Conservation (phyloP, 2,797 vertebrate species). For the Lates japonicus region DNA sequence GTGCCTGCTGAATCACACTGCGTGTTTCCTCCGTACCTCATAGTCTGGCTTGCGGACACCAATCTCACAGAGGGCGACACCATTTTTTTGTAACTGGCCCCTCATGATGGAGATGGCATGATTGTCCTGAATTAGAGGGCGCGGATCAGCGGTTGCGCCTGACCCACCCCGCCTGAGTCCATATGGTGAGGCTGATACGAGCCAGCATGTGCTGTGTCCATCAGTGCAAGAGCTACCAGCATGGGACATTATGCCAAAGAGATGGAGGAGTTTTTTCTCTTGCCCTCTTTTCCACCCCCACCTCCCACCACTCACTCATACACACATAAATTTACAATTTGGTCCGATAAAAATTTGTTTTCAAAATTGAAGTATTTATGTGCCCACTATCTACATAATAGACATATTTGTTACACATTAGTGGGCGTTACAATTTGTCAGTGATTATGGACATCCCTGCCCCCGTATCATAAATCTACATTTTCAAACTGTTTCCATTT, state of each 20-base stretch:
- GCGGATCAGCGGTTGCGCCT: conserved; percentile 86
- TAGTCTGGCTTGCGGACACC: conserved; percentile 89
- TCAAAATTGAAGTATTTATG: conserved; percentile 47
- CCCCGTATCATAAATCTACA: conserved; percentile 64
- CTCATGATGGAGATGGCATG: conserved; percentile 92
- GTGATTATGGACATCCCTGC: conserved; percentile 63
- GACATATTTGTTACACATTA: conserved; percentile 56
- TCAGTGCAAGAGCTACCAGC: conserved; percentile 90
- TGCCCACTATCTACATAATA: conserved; percentile 54
- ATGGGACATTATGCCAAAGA: conserved; percentile 86
- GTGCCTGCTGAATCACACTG: conserved; percentile 36
- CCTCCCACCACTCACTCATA: neutral
- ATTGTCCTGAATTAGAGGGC: conserved; percentile 96
- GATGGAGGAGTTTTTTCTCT: conserved; percentile 55
- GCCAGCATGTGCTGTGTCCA: conserved; percentile 95
- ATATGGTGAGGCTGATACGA: conserved; percentile 98
- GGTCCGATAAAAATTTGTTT: conserved; percentile 13
- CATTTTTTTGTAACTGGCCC: conserved; percentile 92
- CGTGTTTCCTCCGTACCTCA: conserved; percentile 55
- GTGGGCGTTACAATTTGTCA: conserved; percentile 54
- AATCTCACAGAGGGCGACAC: conserved; percentile 90
- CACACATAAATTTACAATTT: conserved; percentile 40
- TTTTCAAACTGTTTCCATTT: conserved; percentile 83
- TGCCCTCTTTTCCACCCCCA: conserved; percentile 39
- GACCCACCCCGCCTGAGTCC: conserved; percentile 93